Evolutionary conservation across 2,797 vertebrate species (phyloP).

Genomic region (Adelosebastes latens): DNA sequence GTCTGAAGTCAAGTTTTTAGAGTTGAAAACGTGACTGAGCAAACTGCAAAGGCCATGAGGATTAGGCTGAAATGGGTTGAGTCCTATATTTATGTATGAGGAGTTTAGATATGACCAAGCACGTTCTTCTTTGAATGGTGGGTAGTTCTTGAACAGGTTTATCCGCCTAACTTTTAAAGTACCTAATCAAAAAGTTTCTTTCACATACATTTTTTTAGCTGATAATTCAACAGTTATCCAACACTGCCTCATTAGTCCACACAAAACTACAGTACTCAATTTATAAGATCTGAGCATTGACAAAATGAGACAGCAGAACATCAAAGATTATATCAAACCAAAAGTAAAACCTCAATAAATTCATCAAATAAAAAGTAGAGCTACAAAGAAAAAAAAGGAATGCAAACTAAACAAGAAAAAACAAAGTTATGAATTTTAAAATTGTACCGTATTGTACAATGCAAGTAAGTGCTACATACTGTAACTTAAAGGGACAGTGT

Average conservation of each 20-base stretch:
- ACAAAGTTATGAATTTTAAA: not conserved
- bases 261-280: not conserved
- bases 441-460: not conserved
- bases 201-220: not conserved
- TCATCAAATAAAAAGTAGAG: not conserved
- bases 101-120: slow-evolving; percentile 74
- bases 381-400: not conserved
- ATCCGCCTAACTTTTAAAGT: slow-evolving; percentile 33
- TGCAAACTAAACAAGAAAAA: not conserved
- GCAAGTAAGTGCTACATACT: no score
- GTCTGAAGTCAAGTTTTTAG: slow-evolving; percentile 19
- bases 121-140: slow-evolving; percentile 56
- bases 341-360: not conserved
- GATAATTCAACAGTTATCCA: not conserved
- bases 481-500: no score
- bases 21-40: slow-evolving; percentile 35
- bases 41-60: slow-evolving; percentile 63
- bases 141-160: slow-evolving; percentile 43
- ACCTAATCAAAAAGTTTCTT: slow-evolving; percentile 19
- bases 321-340: not conserved
- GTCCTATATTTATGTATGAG: slow-evolving; percentile 79
- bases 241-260: not conserved
- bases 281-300: not conserved
- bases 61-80: slow-evolving; percentile 66
- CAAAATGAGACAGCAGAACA: not conserved